Evolutionary conservation across 2,113 vertebrate species (phyloP).

Genomic region (Scolopax mira): DNA sequence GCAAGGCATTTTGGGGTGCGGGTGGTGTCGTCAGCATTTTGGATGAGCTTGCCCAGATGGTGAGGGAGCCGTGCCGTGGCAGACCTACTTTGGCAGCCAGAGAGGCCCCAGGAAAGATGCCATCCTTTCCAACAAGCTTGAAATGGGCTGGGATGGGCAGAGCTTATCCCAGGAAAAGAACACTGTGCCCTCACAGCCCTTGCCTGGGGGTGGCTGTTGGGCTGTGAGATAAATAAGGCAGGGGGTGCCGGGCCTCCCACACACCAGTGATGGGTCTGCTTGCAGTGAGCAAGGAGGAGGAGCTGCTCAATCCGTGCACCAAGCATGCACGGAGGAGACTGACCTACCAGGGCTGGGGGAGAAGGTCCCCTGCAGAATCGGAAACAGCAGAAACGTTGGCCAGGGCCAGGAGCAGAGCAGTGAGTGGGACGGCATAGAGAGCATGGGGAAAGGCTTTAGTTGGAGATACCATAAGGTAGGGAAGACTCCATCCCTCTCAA

Average conservation of each 20-base stretch:
- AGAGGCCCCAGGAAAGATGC: background rate
- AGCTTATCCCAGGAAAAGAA: background rate
- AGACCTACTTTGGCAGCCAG: background rate
- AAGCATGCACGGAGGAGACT: rapidly evolving
- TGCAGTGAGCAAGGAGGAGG: background rate
- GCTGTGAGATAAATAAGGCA: background rate
- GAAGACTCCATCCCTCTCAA: background rate
- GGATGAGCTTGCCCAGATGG: background rate
- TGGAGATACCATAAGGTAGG: rapidly evolving
- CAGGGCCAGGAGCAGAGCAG: background rate
- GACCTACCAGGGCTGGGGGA: background rate
- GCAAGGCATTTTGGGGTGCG: background rate
- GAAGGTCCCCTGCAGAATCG: rapidly evolving
- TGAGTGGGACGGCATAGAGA: background rate
- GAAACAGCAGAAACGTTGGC: background rate
- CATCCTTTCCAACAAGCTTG: background rate
- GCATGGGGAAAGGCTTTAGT: background rate
- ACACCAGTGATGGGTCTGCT: background rate
- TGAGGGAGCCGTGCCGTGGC: background rate
- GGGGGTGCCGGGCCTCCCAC: background rate
- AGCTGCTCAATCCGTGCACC: background rate
- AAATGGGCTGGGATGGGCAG: background rate
- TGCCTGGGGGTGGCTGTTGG: background rate
- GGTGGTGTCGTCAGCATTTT: background rate
- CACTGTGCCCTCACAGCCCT: rapidly evolving